These are phyloP conservation scores for Napeogenes inachia DNA, from an alignment of 2,888 invertebrate species.

Conservation along the genomic window DNA sequence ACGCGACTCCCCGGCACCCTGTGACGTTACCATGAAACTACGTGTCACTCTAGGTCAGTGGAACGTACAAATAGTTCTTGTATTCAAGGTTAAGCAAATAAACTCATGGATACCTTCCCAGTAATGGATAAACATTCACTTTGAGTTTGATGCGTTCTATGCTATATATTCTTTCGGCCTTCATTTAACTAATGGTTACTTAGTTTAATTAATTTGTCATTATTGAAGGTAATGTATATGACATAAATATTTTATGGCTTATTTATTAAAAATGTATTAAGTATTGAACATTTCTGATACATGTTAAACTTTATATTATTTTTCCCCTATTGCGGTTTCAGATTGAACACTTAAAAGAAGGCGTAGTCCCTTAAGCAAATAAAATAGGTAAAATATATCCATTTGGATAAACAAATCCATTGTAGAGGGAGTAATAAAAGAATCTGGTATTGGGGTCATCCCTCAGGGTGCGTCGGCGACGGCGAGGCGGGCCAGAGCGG, in stretches of 20 bases:
- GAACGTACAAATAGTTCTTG: conserved; percentile 38
- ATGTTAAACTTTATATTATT: too few species aligned
- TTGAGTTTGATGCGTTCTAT: not conserved
- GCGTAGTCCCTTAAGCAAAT: too few species aligned
- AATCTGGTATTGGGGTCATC: conserved; percentile 54
- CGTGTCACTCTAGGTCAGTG: conserved; percentile 46
- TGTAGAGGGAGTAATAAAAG: conserved; percentile 29
- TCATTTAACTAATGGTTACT: too few species aligned
- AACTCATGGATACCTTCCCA: conserved; percentile 17
- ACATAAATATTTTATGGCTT: too few species aligned
- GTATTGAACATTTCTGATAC: too few species aligned
- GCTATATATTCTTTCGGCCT: too few species aligned
- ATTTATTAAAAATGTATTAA: too few species aligned
- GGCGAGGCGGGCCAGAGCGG: conserved; percentile 52
- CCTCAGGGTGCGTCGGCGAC: conserved; percentile 63
- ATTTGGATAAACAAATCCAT: conserved; percentile 17
- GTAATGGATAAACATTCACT: conserved; percentile 15
- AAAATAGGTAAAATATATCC: conserved; percentile 14
- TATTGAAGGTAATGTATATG: too few species aligned
- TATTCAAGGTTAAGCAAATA: conserved; percentile 48
- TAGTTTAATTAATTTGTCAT: too few species aligned
- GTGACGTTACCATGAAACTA: conserved; percentile 53
- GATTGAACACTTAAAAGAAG: not conserved
- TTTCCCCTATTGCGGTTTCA: too few species aligned
- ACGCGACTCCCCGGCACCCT: conserved; percentile 48